Base-by-base conservation (phyloP, 2,113 vertebrate genomes). In the Burhinus oedicnemus region DNA sequence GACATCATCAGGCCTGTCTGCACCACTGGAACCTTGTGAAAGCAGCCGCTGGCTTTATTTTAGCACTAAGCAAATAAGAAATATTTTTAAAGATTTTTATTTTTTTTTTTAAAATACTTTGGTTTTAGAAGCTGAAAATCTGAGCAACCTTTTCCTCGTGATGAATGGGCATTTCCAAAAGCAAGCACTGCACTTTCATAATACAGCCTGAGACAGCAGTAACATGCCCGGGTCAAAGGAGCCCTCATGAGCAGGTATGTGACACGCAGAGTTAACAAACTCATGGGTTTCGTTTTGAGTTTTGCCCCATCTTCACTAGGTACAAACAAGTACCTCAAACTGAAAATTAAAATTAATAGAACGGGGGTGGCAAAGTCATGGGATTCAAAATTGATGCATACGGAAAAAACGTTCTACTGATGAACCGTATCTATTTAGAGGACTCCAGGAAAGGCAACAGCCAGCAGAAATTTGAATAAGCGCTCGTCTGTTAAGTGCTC, bases 401-500 rank as follows among this genome's bases (percentile, higher is more conserved):
- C 4, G 10, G 55, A 34, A 76, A 95, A 88, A 38, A 47, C 5
- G 2, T 49, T 89, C 52, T 87, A 76, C 74, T 82, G 65, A 38
- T 79, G 81, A 95, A 82, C 81, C 25, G 51, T 10, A 32, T 83
- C 93, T 96, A 94, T 89, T 95, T 89, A 88, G 87, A 87, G 92
- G 82, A 72, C 54, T 86, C 64, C 68, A 79, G 91, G 87, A 95
- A 95, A 95, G 91, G 89, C 95, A 97, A 38, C 62, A 95, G 96
- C 57, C 91, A 90, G 74, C 62, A 95, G 87, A 94, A 83, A 95
- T 95, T 88, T 93, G 93, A 96, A 91, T 95, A 90, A 89, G 95
- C 16, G 0, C 78, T 95, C 16, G 4, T 76, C 96, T 93, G 94
- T 40, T 85, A 72, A 60, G 58, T 60, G 95, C 94, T 91, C 74